Evolutionary conservation across 2,113 vertebrate species (phyloP), one percentile per base, ranked within the genome.

Genomic region (Rattus rattus): DNA sequence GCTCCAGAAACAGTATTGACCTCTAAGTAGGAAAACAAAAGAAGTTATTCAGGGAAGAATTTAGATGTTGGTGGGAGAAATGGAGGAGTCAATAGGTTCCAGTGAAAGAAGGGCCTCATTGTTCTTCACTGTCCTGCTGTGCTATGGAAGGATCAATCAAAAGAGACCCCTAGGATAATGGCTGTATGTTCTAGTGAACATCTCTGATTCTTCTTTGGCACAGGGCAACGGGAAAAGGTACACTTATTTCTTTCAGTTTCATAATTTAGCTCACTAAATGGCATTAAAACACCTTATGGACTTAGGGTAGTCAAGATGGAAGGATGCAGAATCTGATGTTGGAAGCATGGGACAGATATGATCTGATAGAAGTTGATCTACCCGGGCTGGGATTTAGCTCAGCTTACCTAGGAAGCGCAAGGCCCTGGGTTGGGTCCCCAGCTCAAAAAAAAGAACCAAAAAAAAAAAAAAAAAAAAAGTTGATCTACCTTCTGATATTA

Each of bases 241-340:
- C 56, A 80, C 94, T 92, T 88, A 85, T 16, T 92, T n/a, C 2
- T 90, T 97, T 96, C 49, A 65, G 92, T 96, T 96, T 97, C 17
- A 88, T 96, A 94, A 97, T 95, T 91, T 96, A 98, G 98, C 98
- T 98, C 98, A 98, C 98, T 98, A 98, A 97, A 72, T 36, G 92
- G 65, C 43, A 19, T 96, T 96, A 81, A 97, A 92, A 97, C 97
- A 97, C 93, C 92, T 67, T 75, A 28, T 52, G 77, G 76, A 94
- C 69, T 88, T 63, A 69, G 88, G 83, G 69, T 7, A 83, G 97
- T 63, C 43, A 43, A 39, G 20, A 75, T 54, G 52, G 52, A 54
- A 54, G 52, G 52, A 54, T 54, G 7, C 52, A 7, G 52, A 54
- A 54, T 54, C 52, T 54, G 52, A 54, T 54, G 52, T 54, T 54